Evolutionary conservation across 1,140 invertebrate species (phyloP).

Genomic region (Marisa cornuarietis): DNA sequence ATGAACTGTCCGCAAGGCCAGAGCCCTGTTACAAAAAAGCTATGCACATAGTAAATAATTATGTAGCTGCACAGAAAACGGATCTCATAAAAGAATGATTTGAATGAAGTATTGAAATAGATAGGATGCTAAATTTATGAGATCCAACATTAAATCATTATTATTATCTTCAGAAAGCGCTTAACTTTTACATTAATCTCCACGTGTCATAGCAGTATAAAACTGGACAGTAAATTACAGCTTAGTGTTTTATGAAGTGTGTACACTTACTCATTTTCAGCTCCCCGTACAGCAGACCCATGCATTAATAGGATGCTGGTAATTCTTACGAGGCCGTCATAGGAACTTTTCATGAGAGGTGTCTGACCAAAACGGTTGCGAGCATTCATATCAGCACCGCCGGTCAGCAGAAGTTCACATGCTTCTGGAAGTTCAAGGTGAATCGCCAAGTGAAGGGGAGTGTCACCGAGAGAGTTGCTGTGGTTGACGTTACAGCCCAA

Average conservation of each 20-base stretch:
- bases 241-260: background rate
- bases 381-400: slow-evolving; percentile 35
- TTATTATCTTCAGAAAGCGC: no score
- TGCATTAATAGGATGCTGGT: slow-evolving; percentile 33
- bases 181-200: background rate
- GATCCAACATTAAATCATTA: no score
- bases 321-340: slow-evolving; percentile 40
- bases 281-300: slow-evolving; percentile 34
- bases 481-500: slow-evolving; percentile 36
- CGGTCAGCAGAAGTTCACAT: slow-evolving; percentile 28
- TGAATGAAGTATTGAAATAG: no score
- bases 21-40: no score
- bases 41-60: no score
- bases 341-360: slow-evolving; percentile 35
- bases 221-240: no score
- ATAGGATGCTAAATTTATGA: no score
- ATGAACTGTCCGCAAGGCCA: no score
- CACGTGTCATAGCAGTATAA: background rate
- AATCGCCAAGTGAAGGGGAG: slow-evolving; percentile 30
- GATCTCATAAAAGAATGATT: no score
- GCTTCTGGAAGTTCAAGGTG: slow-evolving; percentile 23
- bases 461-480: slow-evolving; percentile 37
- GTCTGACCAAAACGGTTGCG: slow-evolving; percentile 42
- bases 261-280: slow-evolving; percentile 35
- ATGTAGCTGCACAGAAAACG: no score